A percentile compares a stretch with the other conserved stretches of the same genome.
Evolutionary conservation across 2,888 invertebrate species (phyloP).

Genomic region (Periphyllus acericola): DNA sequence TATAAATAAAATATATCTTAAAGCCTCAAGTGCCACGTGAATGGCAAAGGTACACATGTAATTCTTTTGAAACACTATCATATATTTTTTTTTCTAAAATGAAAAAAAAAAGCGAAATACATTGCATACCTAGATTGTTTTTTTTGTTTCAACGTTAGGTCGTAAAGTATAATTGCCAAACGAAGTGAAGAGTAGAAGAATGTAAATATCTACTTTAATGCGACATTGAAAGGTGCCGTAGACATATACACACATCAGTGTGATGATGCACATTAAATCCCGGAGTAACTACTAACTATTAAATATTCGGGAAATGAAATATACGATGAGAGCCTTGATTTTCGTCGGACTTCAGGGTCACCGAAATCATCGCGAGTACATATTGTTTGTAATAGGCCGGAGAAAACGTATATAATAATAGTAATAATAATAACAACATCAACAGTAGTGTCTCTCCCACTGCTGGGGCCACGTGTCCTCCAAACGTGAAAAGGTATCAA

Average conservation of each 20-base stretch:
- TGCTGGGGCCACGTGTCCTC: neutral
- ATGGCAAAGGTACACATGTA: neutral
- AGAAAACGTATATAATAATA: neutral
- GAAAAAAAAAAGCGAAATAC: too few species aligned
- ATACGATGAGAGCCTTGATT: neutral
- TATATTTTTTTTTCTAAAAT: too few species aligned
- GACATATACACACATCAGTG: neutral
- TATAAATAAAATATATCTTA: too few species aligned
- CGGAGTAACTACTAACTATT: neutral
- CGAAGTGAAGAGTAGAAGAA: too few species aligned
- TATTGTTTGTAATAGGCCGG: neutral
- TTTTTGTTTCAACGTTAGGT: too few species aligned
- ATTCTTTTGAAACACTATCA: too few species aligned
- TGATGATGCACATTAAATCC: neutral
- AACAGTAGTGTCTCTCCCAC: neutral
- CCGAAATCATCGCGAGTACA: neutral
- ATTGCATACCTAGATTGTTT: too few species aligned
- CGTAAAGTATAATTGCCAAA: neutral
- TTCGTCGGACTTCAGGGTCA: neutral
- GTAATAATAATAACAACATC: too few species aligned
- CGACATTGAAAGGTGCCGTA: neutral
- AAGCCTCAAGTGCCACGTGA: neutral
- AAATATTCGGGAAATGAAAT: neutral
- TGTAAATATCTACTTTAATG: too few species aligned
- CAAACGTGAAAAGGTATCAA: neutral